phyloP scores from a whole-genome alignment of 2,888 invertebrate genomes.

The Choristoneura rosaceana region DNA sequence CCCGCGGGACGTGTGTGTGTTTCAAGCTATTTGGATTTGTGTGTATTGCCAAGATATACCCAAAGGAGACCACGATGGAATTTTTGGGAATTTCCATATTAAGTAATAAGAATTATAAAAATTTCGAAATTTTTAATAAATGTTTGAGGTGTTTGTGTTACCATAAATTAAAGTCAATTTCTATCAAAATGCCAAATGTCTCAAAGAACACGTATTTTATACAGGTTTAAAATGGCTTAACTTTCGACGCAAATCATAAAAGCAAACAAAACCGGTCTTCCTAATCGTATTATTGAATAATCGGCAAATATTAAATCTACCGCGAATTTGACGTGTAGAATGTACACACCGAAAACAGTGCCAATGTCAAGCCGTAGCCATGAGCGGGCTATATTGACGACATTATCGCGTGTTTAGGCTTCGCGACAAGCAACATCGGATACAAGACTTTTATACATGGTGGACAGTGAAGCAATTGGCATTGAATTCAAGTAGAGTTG shows the following conservation, averaged over 20 bases:
- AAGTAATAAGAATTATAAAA: too few species aligned
- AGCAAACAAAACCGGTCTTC: constrained; percentile 14
- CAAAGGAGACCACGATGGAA: too few species aligned
- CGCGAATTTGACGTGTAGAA: constrained; percentile 16
- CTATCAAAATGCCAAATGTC: too few species aligned
- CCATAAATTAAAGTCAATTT: too few species aligned
- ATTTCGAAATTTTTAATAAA: too few species aligned
- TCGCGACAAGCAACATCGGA: neutral
- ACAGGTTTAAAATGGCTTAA: neutral
- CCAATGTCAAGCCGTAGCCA: constrained; percentile 16
- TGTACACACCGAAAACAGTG: constrained; percentile 17
- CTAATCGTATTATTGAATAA: constrained; percentile 14
- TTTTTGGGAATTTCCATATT: too few species aligned
- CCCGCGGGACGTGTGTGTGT: too few species aligned
- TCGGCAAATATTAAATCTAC: constrained; percentile 10
- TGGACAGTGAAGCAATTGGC: neutral
- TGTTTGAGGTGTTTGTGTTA: too few species aligned
- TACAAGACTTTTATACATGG: neutral
- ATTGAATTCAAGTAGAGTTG: neutral
- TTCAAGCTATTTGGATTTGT: too few species aligned
- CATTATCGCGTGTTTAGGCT: neutral
- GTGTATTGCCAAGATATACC: too few species aligned
- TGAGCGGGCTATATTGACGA: neutral
- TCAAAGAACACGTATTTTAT: neutral
- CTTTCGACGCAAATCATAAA: neutral